Conservation (phyloP, 2,888 invertebrate species). For the Clepsis dumicolana region DNA sequence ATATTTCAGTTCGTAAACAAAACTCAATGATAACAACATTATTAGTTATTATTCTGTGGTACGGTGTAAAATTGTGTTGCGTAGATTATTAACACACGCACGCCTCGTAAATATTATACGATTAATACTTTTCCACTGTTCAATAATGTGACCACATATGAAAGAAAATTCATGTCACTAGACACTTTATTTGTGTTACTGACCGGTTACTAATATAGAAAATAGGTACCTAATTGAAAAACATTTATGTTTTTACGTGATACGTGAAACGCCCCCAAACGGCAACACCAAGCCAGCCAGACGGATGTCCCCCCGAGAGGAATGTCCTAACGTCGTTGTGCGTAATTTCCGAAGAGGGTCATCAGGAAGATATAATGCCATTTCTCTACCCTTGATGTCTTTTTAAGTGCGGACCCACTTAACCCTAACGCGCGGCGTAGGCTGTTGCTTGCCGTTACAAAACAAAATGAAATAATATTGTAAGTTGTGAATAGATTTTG, state of each 20-base stretch:
- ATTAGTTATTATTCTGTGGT: too few species aligned
- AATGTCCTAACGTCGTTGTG: slow-evolving; percentile 73
- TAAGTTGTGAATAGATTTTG: background rate
- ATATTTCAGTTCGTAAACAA: background rate
- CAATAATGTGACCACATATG: too few species aligned
- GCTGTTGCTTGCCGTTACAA: slow-evolving; percentile 48
- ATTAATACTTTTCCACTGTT: too few species aligned
- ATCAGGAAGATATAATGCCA: slow-evolving; percentile 84
- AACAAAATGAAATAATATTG: slow-evolving; percentile 30
- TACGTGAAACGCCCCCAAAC: background rate
- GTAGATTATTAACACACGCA: too few species aligned
- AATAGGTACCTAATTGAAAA: too few species aligned
- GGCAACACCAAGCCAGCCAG: slow-evolving; percentile 38
- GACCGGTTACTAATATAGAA: too few species aligned
- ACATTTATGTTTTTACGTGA: too few species aligned
- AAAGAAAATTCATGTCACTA: too few species aligned
- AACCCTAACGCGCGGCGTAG: slow-evolving; percentile 73
- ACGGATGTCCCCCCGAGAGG: slow-evolving; percentile 60
- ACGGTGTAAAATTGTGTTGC: background rate
- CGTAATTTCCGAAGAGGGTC: slow-evolving; percentile 80
- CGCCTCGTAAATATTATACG: too few species aligned
- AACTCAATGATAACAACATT: too few species aligned
- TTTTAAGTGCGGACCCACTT: slow-evolving; percentile 84
- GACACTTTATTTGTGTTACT: too few species aligned
- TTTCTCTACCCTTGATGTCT: slow-evolving; percentile 84